Evolutionary conservation across 2,113 vertebrate genomes (phyloP), one percentile per base, ranked within the genome.

Genomic region (Nanorana parkeri): DNA sequence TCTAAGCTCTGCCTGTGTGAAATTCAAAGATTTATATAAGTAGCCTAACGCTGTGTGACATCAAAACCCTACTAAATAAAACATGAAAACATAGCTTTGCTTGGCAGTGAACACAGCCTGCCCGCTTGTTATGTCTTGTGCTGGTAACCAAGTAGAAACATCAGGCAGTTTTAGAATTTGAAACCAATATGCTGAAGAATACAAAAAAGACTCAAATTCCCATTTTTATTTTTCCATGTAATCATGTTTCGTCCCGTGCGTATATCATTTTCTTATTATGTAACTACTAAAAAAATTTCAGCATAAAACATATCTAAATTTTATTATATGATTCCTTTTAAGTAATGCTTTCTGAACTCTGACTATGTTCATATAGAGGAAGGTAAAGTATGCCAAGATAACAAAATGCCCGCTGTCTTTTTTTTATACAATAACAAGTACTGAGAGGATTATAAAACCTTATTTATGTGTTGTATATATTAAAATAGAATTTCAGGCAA

Each of bases 61-160:
- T 77, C 60, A 77, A 77, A 77, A 17, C 47, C n/a, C 60, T 77
- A 77, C 60, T 77, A 65, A 77, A 77, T 77, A 65, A 77, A 63
- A 77, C 41, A 77, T 77, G 56, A 65, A 65, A 64, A 77, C 75
- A 52, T 19, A 77, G 36, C 75, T 51, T 63, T 76, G 29, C 56
- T 64, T 63, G 32, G 73, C 73, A 64, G 73, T 32, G 58, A 63
- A 77, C 32, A 64, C n/a, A 54, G 75, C 23, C 17, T 52, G n/a
- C 21, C 41, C 28, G 60, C 75, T 77, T 77, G 60, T 77, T 77
- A 28, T 65, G 17, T 51, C 60, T 52, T 64, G 23, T 77, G 75
- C 75, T 29, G 61, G 36, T 77, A 77, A 52, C 75, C 60, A 28
- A 65, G 60, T 77, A 20, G 75, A 64, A 52, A 41, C 15, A 52